phyloP scores from a whole-genome alignment of 1,140 invertebrate genomes.

The Drosophila serrata region DNA sequence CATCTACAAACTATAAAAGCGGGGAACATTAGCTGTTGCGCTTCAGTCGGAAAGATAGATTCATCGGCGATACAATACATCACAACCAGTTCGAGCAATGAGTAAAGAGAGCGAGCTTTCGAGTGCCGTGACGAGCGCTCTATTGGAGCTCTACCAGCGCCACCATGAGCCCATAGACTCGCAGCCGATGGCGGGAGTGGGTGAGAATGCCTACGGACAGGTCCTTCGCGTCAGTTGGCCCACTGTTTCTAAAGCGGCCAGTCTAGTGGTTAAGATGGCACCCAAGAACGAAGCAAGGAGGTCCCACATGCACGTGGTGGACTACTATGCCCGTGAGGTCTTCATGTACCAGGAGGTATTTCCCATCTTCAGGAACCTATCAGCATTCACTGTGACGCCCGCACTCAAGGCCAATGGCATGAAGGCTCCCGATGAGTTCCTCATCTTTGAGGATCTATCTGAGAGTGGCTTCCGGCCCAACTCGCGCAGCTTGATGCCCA shows the following conservation, averaged over 20 bases:
- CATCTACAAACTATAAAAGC: slow-evolving; percentile 32
- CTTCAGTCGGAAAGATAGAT: slow-evolving; percentile 34
- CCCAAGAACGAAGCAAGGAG: slow-evolving; percentile 63
- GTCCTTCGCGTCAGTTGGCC: slow-evolving; percentile 53
- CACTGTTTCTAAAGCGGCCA: not conserved
- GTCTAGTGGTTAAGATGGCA: slow-evolving; percentile 59
- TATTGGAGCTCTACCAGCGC: slow-evolving; percentile 40
- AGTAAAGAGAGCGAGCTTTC: slow-evolving; percentile 42
- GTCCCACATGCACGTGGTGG: slow-evolving; percentile 58
- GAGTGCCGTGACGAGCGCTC: slow-evolving; percentile 19
- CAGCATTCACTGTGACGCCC: slow-evolving; percentile 41
- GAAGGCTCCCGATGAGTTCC: slow-evolving; percentile 48
- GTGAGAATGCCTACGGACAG: slow-evolving; percentile 69
- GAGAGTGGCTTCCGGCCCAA: slow-evolving; percentile 32
- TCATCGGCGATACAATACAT: slow-evolving; percentile 17
- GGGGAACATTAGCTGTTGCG: slow-evolving; percentile 18
- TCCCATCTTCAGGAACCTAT: slow-evolving; percentile 33
- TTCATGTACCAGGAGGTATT: slow-evolving; percentile 65
- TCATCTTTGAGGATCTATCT: slow-evolving; percentile 65
- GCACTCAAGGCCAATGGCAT: slow-evolving; percentile 35
- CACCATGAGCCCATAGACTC: slow-evolving; percentile 15
- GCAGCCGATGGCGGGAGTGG: slow-evolving; percentile 54
- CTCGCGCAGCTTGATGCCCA: slow-evolving; percentile 49
- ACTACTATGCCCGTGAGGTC: slow-evolving; percentile 60
- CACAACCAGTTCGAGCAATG: slow-evolving; percentile 13